phyloP scores from a whole-genome alignment of 2,113 vertebrate species.

The Zosterops borbonicus region DNA sequence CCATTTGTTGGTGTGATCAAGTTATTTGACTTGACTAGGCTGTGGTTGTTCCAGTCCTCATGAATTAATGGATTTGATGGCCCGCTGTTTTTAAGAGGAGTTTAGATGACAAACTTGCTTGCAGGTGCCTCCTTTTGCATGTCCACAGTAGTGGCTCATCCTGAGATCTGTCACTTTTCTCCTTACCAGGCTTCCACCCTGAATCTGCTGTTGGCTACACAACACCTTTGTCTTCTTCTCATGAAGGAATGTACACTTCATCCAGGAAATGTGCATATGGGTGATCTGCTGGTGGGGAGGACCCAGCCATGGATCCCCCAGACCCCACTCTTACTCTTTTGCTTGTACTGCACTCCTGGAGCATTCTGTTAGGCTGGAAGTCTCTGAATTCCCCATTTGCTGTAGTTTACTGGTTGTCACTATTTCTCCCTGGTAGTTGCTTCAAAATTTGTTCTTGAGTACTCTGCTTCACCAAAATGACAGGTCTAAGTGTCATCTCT shows the following conservation, averaged over 20 bases:
- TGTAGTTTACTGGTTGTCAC: neutral
- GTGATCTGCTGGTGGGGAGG: neutral
- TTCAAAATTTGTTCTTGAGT: neutral
- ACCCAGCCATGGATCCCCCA: neutral
- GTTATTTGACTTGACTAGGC: neutral
- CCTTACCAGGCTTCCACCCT: neutral
- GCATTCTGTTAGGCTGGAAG: neutral
- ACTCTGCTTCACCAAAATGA: neutral
- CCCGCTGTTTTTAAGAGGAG: neutral
- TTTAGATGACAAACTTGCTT: neutral
- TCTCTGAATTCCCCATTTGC: neutral
- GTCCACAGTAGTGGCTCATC: neutral
- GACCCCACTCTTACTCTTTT: neutral
- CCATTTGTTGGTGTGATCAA: neutral
- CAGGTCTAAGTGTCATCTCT: neutral
- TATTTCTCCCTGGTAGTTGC: neutral
- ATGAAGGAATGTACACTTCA: rapidly evolving
- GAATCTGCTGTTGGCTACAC: neutral
- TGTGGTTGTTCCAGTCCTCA: neutral
- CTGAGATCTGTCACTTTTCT: neutral
- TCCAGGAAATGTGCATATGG: neutral
- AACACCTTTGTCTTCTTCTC: neutral
- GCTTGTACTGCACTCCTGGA: neutral
- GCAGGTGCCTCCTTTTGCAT: neutral
- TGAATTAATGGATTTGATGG: neutral